Base-by-base conservation (phyloP, 2,113 vertebrate genomes). In the Myotis davidii region DNA sequence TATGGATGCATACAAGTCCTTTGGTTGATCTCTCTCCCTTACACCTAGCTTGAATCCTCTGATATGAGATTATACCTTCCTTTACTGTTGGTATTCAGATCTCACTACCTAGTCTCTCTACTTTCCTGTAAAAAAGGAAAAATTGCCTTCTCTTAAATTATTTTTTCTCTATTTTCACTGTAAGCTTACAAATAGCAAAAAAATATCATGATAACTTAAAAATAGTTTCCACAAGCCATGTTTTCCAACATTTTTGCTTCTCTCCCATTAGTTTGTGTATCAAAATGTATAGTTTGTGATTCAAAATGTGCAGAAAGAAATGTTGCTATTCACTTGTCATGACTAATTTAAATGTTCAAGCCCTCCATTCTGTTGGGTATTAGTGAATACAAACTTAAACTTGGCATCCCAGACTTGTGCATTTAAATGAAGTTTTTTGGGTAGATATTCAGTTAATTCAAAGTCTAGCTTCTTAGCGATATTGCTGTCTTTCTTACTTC, bases 151-250 rank as follows among this genome's bases (percentile, higher is more conserved):
- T 67, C 45, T 59, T 77, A 34, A 67, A 65, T 67, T 90, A 52
- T 90, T 76, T 95, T 82, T 27, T 81, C 72, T 87, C 23, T 91
- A 34, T 32, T 72, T 85, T 88, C 83, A 84, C 11, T n/a, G 45
- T 82, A 96, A 95, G 48, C 85, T 54, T 78, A 64, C 23, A 94
- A 97, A 88, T 73, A 32, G 78, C 72, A 85, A 82, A 69, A 69
- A 88, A 89, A 81, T 78, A 91, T 61, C 23, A 45, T 61, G 27
- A 69, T n/a, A 94, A 83, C 67, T 83, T 90, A 77, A 95, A 92
- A 95, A 59, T 56, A 34, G 32, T 64, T 90, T 72, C 27, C 65
- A 54, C 54, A 72, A 95, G 69, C 2, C 37, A 17, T 54, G 5
- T 92, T 95, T 87, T 76, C 81, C 54, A 82, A 54, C 27, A 39